A percentile compares a stretch with the other conserved stretches of the same genome.
Conservation (phyloP, 2,888 invertebrate genomes). For the Lithodes maja region DNA sequence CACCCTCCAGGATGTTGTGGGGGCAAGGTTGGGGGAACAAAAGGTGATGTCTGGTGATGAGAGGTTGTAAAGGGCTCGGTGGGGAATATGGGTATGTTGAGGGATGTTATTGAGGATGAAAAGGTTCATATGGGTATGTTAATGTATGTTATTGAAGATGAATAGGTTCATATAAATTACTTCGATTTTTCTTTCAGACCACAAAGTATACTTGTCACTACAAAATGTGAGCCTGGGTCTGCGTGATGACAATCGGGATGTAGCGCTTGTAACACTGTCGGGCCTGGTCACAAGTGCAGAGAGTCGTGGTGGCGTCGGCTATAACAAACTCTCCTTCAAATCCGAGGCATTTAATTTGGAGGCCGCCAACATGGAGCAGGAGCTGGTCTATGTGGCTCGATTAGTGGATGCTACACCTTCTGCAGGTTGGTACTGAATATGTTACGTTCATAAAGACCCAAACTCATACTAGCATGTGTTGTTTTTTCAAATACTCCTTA, state of each 20-base stretch:
- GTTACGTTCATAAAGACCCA: neutral
- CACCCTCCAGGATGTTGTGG: too few relatives aligned
- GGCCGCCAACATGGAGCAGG: conserved; percentile 68
- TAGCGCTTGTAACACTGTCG: conserved; percentile 61
- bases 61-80: too few relatives aligned
- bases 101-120: too few relatives aligned
- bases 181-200: conserved; percentile 41
- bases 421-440: conserved; percentile 52
- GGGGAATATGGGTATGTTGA: too few relatives aligned
- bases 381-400: conserved; percentile 65
- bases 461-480: neutral
- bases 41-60: too few relatives aligned
- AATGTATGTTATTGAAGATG: too few relatives aligned
- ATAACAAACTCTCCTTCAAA: conserved; percentile 66
- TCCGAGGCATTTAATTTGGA: conserved; percentile 67
- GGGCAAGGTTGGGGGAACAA: too few relatives aligned
- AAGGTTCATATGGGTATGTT: too few relatives aligned
- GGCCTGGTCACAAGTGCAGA: conserved; percentile 68
- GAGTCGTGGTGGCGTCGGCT: conserved; percentile 58
- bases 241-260: conserved; percentile 57
- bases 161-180: too few relatives aligned
- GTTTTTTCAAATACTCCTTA: too few relatives aligned
- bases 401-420: conserved; percentile 62
- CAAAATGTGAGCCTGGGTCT: conserved; percentile 64
- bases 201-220: conserved; percentile 66